Evolutionary conservation across 2,888 invertebrate genomes (phyloP).

Genomic region (Teleogryllus oceanicus): DNA sequence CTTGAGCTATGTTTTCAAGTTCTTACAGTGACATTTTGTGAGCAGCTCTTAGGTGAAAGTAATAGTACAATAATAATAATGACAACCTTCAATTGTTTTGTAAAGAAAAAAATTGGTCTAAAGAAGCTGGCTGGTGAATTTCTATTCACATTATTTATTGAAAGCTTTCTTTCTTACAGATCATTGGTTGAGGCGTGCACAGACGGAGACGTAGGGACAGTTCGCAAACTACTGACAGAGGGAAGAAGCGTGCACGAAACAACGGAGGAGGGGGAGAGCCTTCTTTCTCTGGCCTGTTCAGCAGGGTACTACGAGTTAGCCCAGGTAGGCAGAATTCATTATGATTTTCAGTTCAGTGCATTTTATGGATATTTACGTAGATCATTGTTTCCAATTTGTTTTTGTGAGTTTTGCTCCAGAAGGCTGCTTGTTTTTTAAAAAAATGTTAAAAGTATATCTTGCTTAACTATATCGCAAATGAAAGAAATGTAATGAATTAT

Average conservation of each 20-base stretch:
- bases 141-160: no score
- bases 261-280: constrained; percentile 94
- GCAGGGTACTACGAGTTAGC: constrained; percentile 97
- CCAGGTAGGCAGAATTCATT: constrained; percentile 59
- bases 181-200: constrained; percentile 90
- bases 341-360: no score
- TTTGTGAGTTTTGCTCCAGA: not conserved
- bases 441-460: not conserved
- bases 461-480: no score
- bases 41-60: no score
- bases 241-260: constrained; percentile 93
- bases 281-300: constrained; percentile 93
- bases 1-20: no score
- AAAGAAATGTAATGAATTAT: no score
- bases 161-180: constrained; percentile 42
- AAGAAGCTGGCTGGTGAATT: no score
- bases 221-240: constrained; percentile 86
- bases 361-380: not conserved
- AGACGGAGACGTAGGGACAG: constrained; percentile 91
- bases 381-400: not conserved
- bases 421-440: not conserved
- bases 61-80: no score
- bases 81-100: no score
- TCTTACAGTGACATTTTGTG: no score
- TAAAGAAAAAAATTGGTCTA: no score